Base-by-base conservation (phyloP, 1,140 invertebrate species). In the Zeugodacus cucurbitae region DNA sequence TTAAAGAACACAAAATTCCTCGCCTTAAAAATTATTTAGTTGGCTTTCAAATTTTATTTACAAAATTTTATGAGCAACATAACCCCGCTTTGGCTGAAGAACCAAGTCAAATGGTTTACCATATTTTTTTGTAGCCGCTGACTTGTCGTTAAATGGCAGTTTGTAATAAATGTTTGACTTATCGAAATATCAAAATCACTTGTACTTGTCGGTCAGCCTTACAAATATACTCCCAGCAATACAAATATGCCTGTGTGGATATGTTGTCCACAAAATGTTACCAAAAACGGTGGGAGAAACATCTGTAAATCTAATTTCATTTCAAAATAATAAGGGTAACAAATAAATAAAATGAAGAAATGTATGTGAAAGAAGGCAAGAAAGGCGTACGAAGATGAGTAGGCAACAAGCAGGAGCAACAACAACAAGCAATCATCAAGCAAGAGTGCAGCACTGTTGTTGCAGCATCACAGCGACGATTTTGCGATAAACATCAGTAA, bases 231-330 rank as follows among this genome's bases (percentile, higher is more conserved):
- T 14, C 20, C 4, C 22, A n/a, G n/a, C n/a, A n/a, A n/a, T n/a
- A n/a, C n/a, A n/a, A n/a, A n/a, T 74, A 7, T 41, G 74, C 3
- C 10, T 78, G 41, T 82, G 22, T 82, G n/a, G 2, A 14, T 82
- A 22, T 44, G 74, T 48, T 29, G 41, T 37, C 5, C n/a, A n/a
- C 48, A 41, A 17, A 41, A 44, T 20, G 70, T n/a, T 41, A 14
- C 17, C 37, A 41, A 29, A 29, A 82, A 82, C 74, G 74, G 74
- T 82, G 44, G 74, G 74, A 82, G 74, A 82, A 82, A 82, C 74
- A 82, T 82, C 74, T 82, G 74, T 82, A 82, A 82, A 82, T 82
- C 74, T 82, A 82, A 82, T 82, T 82, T 82, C 44, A 82, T 82
- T 82, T 82, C 74, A 82, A 44, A 82, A 82, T 82, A 82, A 82